phyloP scores from a whole-genome alignment of 2,113 vertebrate species.

The Aspiorhynchus laticeps region DNA sequence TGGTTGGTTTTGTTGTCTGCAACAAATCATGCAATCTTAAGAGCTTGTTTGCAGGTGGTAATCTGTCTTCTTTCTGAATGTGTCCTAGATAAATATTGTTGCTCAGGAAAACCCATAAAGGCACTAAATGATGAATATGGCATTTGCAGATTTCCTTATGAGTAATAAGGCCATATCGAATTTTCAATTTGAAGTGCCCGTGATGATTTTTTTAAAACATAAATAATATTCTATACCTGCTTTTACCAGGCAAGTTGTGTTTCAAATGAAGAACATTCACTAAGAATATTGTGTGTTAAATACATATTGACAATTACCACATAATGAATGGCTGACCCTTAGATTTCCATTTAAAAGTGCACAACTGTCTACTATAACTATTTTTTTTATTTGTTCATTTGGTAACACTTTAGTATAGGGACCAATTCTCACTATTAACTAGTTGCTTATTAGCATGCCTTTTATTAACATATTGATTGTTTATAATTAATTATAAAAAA shows the following conservation, averaged over 20 bases:
- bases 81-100: conserved; percentile 31
- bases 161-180: conserved; percentile 5
- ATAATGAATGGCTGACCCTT: neutral
- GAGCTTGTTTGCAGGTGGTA: neutral
- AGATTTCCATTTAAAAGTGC: neutral
- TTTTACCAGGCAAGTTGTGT: neutral
- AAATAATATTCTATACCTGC: neutral
- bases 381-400: neutral
- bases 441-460: too few species aligned
- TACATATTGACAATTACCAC: neutral
- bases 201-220: neutral
- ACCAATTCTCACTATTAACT: too few species aligned
- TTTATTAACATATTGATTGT: too few species aligned
- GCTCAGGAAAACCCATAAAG: conserved; percentile 21
- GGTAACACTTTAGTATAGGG: too few species aligned
- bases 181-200: conserved; percentile 2
- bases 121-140: conserved; percentile 21
- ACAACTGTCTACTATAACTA: neutral
- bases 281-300: neutral
- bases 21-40: conserved; percentile 27
- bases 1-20: conserved; percentile 12
- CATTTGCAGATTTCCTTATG: conserved; percentile 29
- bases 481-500: too few species aligned
- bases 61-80: conserved; percentile 39
- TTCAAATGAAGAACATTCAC: too few species aligned